Evolutionary conservation across 1,140 invertebrate species (phyloP), one percentile per base, ranked within the genome.

Genomic region (Cydia fagiglandana): DNA sequence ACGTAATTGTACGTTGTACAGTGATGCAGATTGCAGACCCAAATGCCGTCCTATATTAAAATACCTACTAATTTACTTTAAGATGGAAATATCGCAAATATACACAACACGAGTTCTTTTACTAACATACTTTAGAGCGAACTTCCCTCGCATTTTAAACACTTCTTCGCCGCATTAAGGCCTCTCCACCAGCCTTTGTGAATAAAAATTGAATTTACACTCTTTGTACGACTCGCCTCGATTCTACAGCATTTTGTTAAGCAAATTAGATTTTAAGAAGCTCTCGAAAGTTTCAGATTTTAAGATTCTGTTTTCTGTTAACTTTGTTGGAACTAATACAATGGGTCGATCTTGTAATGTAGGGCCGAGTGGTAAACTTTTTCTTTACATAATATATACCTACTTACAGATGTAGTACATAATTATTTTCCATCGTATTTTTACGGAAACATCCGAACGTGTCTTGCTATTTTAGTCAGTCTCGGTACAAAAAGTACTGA

Each of bases 121-220:
- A n/a, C 9, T 38, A 17, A 4, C 13, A 47, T 17, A 70, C n/a
- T 38, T 70, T 17, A 17, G 4, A 10, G 10, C 66, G 7, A 70
- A 70, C 12, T 70, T 70, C n/a, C 10, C 10, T 41, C n/a, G 66
- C 66, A 70, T 70, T 70, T 70, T 70, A 70, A 68, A 38, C 66
- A 70, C 66, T 61, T n/a, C 6, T 17, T 41, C 15, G 34, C 66
- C 45, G 45, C 66, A 70, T 70, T 38, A 70, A 38, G 66, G 9
- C 64, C 24, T 64, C 24, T 13, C 61, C 64, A 30, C 5, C 34
- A 34, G 66, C 30, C 34, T 70, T 70, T 70, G 66, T 70, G n/a
- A 20, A 38, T 70, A 70, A 70, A 38, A 70, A 70, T 70, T 70
- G 30, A 70, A 70, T 70, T 70, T 38, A 70, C 66, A 70, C 66